Conservation (phyloP, 1,140 invertebrate genomes). For the Penaeus vannamei region DNA sequence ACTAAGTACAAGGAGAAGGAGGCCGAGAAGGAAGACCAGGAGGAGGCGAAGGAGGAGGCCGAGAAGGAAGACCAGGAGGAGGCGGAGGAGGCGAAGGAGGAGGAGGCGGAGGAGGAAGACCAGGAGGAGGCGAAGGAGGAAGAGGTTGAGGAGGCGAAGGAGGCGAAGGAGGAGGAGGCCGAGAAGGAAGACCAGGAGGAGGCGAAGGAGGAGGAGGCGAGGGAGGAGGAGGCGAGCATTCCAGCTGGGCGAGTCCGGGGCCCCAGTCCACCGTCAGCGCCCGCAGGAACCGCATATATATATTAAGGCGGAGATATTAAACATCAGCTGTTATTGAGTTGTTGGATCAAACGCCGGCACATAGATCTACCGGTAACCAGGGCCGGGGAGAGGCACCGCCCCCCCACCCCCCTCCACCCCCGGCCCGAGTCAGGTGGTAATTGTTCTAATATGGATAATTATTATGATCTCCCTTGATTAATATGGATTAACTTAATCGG, state of each 20-base stretch:
- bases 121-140: not conserved
- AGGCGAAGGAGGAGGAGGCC: not conserved
- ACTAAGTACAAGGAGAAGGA: not conserved
- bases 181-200: not conserved
- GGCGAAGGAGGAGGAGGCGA: not conserved
- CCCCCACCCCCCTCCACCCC: not conserved
- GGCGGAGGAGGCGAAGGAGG: not conserved
- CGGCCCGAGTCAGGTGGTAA: not conserved
- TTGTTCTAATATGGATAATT: constrained; percentile 20
- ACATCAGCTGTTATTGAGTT: too few relatives aligned
- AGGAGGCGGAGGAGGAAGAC: constrained; percentile 2
- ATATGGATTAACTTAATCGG: constrained; percentile 31
- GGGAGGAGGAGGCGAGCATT: not conserved
- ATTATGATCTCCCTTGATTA: not conserved
- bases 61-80: not conserved
- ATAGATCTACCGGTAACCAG: not conserved
- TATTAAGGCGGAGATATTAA: too few relatives aligned
- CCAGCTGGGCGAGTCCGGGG: not conserved
- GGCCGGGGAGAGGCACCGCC: not conserved
- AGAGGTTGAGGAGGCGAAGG: not conserved
- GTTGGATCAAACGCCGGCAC: not conserved
- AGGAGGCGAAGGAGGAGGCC: not conserved
- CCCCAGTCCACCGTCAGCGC: not conserved
- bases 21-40: not conserved
- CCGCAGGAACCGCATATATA: too few relatives aligned